phyloP scores from a whole-genome alignment of 2,113 vertebrate genomes.

The Carollia perspicillata region DNA sequence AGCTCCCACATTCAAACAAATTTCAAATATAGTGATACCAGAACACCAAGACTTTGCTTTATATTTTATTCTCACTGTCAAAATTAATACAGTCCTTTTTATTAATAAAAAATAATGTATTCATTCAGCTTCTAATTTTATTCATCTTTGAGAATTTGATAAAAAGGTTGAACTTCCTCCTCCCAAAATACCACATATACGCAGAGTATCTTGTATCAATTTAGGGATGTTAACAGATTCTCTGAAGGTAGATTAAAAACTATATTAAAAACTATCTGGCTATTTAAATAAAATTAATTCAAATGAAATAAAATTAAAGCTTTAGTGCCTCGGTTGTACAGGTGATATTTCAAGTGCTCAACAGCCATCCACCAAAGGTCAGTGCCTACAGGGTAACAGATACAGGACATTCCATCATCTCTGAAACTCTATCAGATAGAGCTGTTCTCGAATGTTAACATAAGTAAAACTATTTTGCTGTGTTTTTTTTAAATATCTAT shows the following conservation, averaged over 20 bases:
- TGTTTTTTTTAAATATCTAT: neutral
- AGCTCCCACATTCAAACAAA: slow-evolving; percentile 27
- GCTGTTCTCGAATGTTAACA: neutral
- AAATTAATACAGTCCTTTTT: slow-evolving; percentile 2
- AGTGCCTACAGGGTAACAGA: neutral
- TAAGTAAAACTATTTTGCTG: neutral
- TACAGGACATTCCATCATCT: neutral
- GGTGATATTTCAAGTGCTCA: slow-evolving; percentile 3
- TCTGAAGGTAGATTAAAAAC: slow-evolving; percentile 8
- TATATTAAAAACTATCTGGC: neutral
- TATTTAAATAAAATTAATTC: slow-evolving; percentile 31
- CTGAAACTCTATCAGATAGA: neutral
- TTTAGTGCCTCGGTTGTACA: neutral
- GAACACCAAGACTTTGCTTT: slow-evolving; percentile 26
- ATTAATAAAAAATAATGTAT: slow-evolving; percentile 21
- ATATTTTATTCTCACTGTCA: slow-evolving; percentile 5
- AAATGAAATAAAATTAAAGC: slow-evolving; percentile 40
- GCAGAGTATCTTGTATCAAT: neutral
- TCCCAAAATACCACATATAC: neutral
- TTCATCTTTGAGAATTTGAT: slow-evolving; percentile 36
- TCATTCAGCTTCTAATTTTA: slow-evolving; percentile 6
- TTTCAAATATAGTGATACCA: slow-evolving; percentile 1
- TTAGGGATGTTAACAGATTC: neutral
- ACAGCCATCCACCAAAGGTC: neutral
- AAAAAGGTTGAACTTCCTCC: neutral